Percentiles rank a stretch among this genome's conserved stretches.
These are phyloP conservation scores for Xylophagus ater DNA, from an alignment of 2,888 invertebrate species.

Conservation along the genomic window DNA sequence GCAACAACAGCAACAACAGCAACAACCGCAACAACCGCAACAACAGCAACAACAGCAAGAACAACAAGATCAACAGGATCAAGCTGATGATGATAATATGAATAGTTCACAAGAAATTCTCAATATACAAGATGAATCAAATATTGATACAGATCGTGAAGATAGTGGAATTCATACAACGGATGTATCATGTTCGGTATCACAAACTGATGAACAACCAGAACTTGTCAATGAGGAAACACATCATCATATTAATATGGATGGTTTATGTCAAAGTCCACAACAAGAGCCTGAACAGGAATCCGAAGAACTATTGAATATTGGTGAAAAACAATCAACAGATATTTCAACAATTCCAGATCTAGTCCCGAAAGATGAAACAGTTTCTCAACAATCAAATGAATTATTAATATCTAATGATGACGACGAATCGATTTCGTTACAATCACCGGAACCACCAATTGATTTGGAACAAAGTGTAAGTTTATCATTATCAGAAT, in stretches of 20 bases:
- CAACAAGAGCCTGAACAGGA: conserved; percentile 1
- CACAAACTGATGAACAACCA: conserved; percentile 61
- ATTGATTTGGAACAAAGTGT: conserved; percentile 19
- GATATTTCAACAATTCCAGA: conserved; percentile 8
- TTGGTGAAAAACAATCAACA: neutral
- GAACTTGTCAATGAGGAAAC: conserved; percentile 37
- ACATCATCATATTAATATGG: conserved; percentile 13
- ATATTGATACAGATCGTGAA: conserved; percentile 53
- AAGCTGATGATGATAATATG: conserved; percentile 13
- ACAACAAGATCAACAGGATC: conserved; percentile 9
- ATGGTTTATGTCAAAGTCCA: conserved; percentile 1
- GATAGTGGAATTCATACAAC: conserved; percentile 57
- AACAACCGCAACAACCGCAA: conserved; percentile 14
- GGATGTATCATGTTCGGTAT: conserved; percentile 61
- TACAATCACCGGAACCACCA: conserved; percentile 8
- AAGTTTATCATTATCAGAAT: conserved; percentile 18
- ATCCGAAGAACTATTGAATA: neutral
- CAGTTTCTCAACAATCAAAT: no score
- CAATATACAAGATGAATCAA: conserved; percentile 17
- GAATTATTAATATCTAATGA: no score
- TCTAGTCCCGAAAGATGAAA: no score
- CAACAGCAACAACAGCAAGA: conserved; percentile 16
- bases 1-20: no score
- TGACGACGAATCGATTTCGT: conserved; percentile 1
- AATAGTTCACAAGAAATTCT: conserved; percentile 16